Evolutionary conservation across 2,113 vertebrate genomes (phyloP).

Genomic region (Microcebus jonahi): DNA sequence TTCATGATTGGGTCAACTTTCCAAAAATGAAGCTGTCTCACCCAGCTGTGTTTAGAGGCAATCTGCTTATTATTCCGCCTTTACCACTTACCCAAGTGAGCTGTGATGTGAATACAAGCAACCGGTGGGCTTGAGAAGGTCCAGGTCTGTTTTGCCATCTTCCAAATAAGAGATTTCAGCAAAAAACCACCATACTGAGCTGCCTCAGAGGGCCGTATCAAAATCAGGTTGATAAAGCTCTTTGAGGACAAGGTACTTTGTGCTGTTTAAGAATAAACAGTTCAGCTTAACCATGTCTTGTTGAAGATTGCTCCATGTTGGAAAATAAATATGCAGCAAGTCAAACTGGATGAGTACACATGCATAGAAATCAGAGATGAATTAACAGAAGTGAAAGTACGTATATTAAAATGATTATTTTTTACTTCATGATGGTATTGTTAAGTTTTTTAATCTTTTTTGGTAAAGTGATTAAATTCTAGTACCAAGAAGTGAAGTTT

Average conservation of each 20-base stretch:
- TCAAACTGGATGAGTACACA: not conserved
- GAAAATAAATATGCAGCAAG: not conserved
- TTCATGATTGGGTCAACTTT: not conserved
- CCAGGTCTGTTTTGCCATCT: not conserved
- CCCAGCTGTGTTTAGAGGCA: conserved; percentile 8
- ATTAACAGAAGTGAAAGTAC: conserved; percentile 49
- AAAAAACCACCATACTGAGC: not conserved
- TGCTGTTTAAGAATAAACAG: conserved; percentile 26
- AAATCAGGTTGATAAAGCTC: conserved; percentile 28
- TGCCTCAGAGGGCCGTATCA: not conserved
- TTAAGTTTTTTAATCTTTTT: not conserved
- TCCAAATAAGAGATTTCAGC: not conserved
- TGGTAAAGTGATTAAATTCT: not conserved
- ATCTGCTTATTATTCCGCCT: conserved; percentile 9
- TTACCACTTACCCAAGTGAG: not conserved
- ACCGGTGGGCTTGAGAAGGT: not conserved
- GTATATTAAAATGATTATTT: conserved; percentile 76
- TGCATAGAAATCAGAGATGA: not conserved
- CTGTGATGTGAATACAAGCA: not conserved
- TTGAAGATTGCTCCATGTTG: not conserved
- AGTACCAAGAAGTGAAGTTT: not conserved
- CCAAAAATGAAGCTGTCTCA: not conserved
- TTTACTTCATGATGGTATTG: conserved; percentile 41
- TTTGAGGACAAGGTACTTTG: not conserved
- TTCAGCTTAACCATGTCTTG: not conserved